Percentiles rank a stretch among this genome's conserved stretches.
These are phyloP conservation scores for Galaxias olidus DNA, from an alignment of 2,797 vertebrate genomes.

Conservation along the genomic window DNA sequence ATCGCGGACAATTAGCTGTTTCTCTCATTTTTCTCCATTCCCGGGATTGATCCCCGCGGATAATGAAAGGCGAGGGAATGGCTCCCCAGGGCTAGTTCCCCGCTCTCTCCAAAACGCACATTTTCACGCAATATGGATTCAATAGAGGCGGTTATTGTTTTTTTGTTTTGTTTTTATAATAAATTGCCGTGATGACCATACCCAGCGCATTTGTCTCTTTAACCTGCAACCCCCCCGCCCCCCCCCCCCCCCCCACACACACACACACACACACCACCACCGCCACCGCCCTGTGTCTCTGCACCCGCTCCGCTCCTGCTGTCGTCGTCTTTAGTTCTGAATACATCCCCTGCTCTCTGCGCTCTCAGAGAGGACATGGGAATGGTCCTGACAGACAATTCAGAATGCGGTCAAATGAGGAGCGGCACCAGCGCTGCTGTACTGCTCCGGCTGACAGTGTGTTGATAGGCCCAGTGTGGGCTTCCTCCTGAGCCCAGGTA, in stretches of 20 bases:
- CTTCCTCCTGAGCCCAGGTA: constrained; percentile 22
- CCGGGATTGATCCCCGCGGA: constrained; percentile 59
- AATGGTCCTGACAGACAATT: constrained; percentile 1
- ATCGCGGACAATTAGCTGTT: constrained; percentile 45
- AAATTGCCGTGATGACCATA: constrained; percentile 33
- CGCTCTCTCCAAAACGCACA: not conserved
- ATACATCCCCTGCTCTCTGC: too few relatives aligned
- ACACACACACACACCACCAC: too few relatives aligned
- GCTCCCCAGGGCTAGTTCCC: constrained; percentile 34
- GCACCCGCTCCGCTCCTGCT: constrained; percentile 30
- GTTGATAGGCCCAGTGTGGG: constrained; percentile 18
- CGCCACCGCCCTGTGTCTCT: constrained; percentile 23
- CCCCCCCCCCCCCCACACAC: too few relatives aligned
- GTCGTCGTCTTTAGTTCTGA: not conserved
- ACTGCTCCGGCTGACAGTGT: not conserved
- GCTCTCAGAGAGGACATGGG: not conserved
- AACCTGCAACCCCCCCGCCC: not conserved
- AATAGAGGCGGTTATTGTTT: constrained; percentile 35
- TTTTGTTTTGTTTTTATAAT: constrained; percentile 48
- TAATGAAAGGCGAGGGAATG: constrained; percentile 40
- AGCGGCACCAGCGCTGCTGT: too few relatives aligned
- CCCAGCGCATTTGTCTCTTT: constrained; percentile 31
- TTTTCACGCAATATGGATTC: constrained; percentile 1
- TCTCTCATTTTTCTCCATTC: constrained; percentile 52
- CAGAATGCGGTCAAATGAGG: not conserved